These are phyloP conservation scores for Phasia obesa DNA, from an alignment of 2,888 invertebrate genomes.

Conservation along the genomic window DNA sequence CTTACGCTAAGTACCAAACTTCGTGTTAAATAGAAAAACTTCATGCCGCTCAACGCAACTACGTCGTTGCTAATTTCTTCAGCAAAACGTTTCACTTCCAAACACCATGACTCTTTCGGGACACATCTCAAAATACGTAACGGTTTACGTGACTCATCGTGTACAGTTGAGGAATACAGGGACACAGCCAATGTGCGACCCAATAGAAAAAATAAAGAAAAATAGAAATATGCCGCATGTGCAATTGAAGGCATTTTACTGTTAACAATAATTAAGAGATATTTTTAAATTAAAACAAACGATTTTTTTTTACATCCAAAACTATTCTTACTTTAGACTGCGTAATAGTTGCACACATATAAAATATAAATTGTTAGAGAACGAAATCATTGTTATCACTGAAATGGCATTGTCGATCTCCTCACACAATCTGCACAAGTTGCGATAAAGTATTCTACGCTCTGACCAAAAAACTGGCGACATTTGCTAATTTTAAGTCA, in stretches of 20 bases:
- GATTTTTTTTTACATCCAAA: neutral
- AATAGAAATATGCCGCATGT: slow-evolving; percentile 84
- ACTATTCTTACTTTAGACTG: slow-evolving; percentile 82
- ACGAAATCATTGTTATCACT: slow-evolving; percentile 84
- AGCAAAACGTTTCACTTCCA: slow-evolving; percentile 82
- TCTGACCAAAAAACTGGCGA: slow-evolving; percentile 83
- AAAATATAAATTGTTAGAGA: slow-evolving; percentile 85
- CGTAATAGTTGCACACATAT: slow-evolving; percentile 85
- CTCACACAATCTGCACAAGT: slow-evolving; percentile 83
- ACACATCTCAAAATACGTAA: slow-evolving; percentile 82
- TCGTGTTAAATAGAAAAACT: slow-evolving; percentile 81
- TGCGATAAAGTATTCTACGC: slow-evolving; percentile 83
- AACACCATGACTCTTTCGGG: slow-evolving; percentile 83
- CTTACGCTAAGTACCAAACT: slow-evolving; percentile 80
- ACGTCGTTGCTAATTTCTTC: slow-evolving; percentile 80
- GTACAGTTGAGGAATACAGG: slow-evolving; percentile 84
- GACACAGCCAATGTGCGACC: slow-evolving; percentile 84
- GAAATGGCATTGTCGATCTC: slow-evolving; percentile 83
- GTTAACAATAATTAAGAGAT: slow-evolving; percentile 10
- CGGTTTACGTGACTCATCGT: slow-evolving; percentile 84
- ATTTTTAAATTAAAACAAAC: neutral
- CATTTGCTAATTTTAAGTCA: slow-evolving; percentile 75
- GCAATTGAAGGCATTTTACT: slow-evolving; percentile 80
- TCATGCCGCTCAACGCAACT: slow-evolving; percentile 81
- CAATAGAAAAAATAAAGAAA: slow-evolving; percentile 84